A percentile compares a stretch with the other conserved stretches of the same genome.
These are phyloP conservation scores for Limnephilus lunatus DNA, from an alignment of 2,888 invertebrate genomes.

Conservation along the genomic window DNA sequence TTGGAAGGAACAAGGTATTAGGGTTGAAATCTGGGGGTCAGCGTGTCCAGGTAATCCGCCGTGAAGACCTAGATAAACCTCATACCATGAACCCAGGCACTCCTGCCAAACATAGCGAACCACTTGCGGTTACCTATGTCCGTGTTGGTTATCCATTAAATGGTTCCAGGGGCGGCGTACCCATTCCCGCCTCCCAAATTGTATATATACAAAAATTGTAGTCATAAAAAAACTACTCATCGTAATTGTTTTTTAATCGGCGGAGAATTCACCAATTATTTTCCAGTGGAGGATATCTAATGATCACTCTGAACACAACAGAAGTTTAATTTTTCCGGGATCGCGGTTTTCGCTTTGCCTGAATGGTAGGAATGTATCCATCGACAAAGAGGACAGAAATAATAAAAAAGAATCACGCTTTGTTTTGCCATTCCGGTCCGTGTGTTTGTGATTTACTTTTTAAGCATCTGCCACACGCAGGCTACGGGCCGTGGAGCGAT, in stretches of 20 bases:
- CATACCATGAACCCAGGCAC: too few species aligned
- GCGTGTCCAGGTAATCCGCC: too few species aligned
- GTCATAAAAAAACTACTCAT: neutral
- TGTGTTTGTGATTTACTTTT: neutral
- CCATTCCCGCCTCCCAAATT: too few species aligned
- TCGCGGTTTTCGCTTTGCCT: neutral
- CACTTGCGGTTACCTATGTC: too few species aligned
- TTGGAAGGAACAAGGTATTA: too few species aligned
- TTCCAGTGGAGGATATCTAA: neutral
- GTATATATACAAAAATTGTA: too few species aligned
- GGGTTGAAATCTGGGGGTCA: too few species aligned
- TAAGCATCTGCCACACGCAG: neutral
- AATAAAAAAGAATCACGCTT: neutral
- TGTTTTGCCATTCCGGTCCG: neutral
- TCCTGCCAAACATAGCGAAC: too few species aligned
- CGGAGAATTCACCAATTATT: neutral
- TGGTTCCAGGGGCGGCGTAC: too few species aligned
- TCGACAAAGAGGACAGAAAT: neutral
- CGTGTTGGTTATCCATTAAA: too few species aligned
- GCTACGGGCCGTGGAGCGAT: neutral
- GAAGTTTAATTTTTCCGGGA: neutral
- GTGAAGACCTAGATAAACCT: too few species aligned
- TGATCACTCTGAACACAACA: neutral
- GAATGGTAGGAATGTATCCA: neutral
- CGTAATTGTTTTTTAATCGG: neutral